phyloP scores from a whole-genome alignment of 2,797 vertebrate species.

The Sciurus carolinensis region DNA sequence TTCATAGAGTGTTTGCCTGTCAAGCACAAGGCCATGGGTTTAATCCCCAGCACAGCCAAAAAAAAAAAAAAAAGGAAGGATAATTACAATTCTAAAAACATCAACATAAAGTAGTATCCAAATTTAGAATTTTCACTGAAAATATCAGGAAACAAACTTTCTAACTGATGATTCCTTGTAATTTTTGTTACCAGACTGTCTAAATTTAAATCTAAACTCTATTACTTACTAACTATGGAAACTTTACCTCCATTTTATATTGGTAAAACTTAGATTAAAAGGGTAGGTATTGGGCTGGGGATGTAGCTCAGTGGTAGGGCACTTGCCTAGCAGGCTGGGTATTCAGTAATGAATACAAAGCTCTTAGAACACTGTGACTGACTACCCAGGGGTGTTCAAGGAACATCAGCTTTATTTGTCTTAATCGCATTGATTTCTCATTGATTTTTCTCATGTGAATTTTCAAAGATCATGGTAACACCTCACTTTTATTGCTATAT shows the following conservation, averaged over 20 bases:
- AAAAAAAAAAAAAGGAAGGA: background rate
- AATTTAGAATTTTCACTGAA: constrained; percentile 38
- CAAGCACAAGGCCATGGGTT: too few relatives aligned
- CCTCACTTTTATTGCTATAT: background rate
- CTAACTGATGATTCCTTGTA: background rate
- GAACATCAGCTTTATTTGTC: background rate
- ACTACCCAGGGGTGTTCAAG: background rate
- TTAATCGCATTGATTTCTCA: background rate
- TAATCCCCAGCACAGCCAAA: too few relatives aligned
- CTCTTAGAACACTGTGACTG: background rate
- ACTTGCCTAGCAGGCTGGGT: background rate
- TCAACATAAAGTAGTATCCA: constrained; percentile 9
- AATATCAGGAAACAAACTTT: constrained; percentile 7
- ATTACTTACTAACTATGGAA: background rate
- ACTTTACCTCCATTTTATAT: constrained; percentile 9
- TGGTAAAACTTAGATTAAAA: constrained; percentile 1
- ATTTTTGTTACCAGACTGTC: background rate
- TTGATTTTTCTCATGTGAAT: background rate
- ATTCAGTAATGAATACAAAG: background rate
- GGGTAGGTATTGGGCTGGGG: background rate
- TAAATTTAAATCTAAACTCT: background rate
- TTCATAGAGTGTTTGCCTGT: too few relatives aligned
- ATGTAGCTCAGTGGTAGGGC: too few relatives aligned
- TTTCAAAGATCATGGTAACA: background rate
- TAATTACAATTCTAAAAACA: background rate